Conservation (phyloP, 2,797 vertebrate species). For the Alosa sapidissima region DNA sequence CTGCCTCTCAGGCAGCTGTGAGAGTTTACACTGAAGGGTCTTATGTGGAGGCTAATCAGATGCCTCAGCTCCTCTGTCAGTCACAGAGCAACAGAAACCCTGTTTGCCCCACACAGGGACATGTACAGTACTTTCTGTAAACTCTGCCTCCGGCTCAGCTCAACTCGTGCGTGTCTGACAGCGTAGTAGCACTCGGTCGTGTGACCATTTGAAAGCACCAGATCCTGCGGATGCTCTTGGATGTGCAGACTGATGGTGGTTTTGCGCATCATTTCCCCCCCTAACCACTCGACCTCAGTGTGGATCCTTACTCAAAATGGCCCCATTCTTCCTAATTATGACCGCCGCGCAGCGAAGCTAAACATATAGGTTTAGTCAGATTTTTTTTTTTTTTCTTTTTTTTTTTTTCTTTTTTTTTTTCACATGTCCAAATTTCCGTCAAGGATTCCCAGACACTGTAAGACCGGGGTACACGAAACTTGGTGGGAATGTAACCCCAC, state of each 20-base stretch:
- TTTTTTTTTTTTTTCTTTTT: too few species aligned
- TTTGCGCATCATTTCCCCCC: neutral
- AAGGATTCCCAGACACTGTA: too few species aligned
- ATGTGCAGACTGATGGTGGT: neutral
- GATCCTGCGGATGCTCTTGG: neutral
- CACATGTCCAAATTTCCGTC: too few species aligned
- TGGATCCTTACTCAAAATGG: neutral
- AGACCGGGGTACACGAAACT: too few species aligned
- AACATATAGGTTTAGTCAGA: too few species aligned
- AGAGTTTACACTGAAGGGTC: neutral
- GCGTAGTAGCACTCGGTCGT: neutral
- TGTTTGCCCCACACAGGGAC: neutral
- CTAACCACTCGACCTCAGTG: neutral
- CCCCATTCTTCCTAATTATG: neutral
- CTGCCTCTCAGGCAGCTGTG: neutral
- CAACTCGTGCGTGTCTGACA: neutral
- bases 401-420: too few species aligned
- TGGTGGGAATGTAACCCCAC: too few species aligned
- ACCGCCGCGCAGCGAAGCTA: too few species aligned
- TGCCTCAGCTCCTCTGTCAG: conserved; percentile 1
- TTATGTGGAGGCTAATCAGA: conserved; percentile 6
- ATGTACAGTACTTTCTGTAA: neutral
- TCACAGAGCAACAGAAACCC: conserved; percentile 1
- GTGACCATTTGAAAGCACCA: neutral
- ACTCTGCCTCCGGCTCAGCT: neutral